phyloP scores from a whole-genome alignment of 2,113 vertebrate genomes.

The Chelonoidis abingdonii region DNA sequence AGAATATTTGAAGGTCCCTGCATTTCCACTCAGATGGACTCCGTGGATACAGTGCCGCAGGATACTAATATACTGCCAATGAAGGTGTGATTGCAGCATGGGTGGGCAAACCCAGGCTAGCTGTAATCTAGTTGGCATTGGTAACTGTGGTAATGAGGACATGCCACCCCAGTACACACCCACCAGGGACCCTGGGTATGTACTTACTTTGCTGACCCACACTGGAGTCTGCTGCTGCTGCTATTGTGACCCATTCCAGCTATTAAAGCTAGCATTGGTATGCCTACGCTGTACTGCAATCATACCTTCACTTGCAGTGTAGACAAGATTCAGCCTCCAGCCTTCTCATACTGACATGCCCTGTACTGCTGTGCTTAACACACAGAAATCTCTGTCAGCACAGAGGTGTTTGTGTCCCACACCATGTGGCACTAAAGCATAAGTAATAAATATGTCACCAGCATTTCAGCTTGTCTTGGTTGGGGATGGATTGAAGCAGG shows the following conservation, averaged over 20 bases:
- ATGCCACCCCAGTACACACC: background rate
- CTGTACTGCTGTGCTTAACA: background rate
- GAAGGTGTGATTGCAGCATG: background rate
- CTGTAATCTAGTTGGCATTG: background rate
- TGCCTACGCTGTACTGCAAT: background rate
- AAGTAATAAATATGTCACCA: background rate
- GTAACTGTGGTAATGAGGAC: background rate
- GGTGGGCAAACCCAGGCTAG: background rate
- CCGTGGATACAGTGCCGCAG: background rate
- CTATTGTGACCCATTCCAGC: background rate
- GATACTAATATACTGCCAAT: background rate
- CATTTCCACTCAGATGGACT: background rate
- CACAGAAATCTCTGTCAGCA: background rate
- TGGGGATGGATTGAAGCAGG: fast-evolving
- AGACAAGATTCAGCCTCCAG: background rate
- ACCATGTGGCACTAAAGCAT: background rate
- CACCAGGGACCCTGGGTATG: background rate
- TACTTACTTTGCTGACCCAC: background rate
- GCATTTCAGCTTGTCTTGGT: background rate
- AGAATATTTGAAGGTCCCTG: background rate
- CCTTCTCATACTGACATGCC: background rate
- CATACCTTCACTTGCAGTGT: background rate
- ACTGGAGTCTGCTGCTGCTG: background rate
- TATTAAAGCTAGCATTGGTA: background rate
- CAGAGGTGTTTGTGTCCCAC: background rate